Evolutionary conservation across 2,113 vertebrate species (phyloP).

Genomic region (Gymnocephalus cernua): DNA sequence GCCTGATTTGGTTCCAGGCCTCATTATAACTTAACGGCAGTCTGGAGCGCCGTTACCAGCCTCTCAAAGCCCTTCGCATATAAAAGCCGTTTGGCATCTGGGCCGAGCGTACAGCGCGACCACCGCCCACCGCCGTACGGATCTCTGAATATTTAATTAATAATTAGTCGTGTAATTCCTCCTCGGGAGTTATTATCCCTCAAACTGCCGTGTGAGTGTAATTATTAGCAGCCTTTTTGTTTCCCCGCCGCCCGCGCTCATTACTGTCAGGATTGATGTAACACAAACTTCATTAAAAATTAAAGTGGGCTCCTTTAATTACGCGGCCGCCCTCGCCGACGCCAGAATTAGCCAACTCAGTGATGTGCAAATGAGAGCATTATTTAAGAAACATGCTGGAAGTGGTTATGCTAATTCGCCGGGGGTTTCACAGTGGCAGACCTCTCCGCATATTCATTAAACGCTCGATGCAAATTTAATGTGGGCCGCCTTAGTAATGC

Average conservation of each 20-base stretch:
- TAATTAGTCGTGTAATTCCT: constrained; percentile 99
- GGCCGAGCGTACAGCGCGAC: constrained; percentile 65
- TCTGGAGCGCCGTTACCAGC: constrained; percentile 79
- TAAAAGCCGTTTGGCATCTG: constrained; percentile 86
- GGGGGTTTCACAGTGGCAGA: constrained; percentile 95
- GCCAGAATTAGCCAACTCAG: constrained; percentile 99
- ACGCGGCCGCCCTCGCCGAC: constrained; percentile 88
- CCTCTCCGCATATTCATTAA: constrained; percentile 99
- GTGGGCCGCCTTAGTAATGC: constrained; percentile 98
- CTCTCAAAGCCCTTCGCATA: constrained; percentile 85
- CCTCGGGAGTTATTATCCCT: constrained; percentile 97
- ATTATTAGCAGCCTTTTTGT: constrained; percentile 99
- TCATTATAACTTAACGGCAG: constrained; percentile 89
- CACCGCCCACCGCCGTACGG: constrained; percentile 82
- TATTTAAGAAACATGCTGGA: constrained; percentile 99
- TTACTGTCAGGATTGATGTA: constrained; percentile 99
- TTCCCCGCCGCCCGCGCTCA: constrained; percentile 89
- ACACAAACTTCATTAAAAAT: constrained; percentile 99
- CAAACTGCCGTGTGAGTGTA: constrained; percentile 97
- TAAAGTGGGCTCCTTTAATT: constrained; percentile 99
- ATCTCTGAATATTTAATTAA: constrained; percentile 99
- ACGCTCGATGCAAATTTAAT: constrained; percentile 99
- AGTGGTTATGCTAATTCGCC: constrained; percentile 99
- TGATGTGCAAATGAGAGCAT: constrained; percentile 99
- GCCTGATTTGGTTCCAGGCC: constrained; percentile 87